Evolutionary conservation across 2,113 vertebrate genomes (phyloP), one percentile per base, ranked within the genome.

Genomic region (Tricholaema leucomelas): DNA sequence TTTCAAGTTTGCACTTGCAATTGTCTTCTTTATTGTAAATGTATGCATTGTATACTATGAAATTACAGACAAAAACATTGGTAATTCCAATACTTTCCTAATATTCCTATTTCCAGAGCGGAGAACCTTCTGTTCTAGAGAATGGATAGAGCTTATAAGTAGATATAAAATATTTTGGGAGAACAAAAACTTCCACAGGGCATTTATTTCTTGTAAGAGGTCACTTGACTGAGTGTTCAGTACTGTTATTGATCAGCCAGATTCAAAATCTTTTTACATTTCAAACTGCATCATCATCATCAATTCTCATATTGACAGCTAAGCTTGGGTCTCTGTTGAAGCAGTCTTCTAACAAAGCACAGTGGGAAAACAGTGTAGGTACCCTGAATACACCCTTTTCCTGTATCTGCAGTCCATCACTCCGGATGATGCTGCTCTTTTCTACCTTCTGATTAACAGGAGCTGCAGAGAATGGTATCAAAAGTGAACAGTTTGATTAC

Each of bases 301-400:
- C 79, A 85, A 85, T 89, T 91, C 36, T 56, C 38, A 79, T 15
- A 76, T 28, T 38, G 54, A 64, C 58, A 84, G n/a, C 42, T 67
- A 59, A 65, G 16, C 87, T 69, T 84, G 24, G 6, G 36, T 88
- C 87, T 79, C 38, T 81, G 7, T 35, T 76, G 64, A 91, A 93
- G 27, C 15, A 56, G 31, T 21, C 63, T 87, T 27, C 59, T 84
- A 79, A 81, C 46, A 75, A 92, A 72, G 42, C 33, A 86, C 24
- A 48, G n/a, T n/a, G n/a, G n/a, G n/a, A n/a, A 76, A 83, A 23
- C 50, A 76, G 61, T 2, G 3, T 50, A 64, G 27, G 11, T 78
- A 64, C 55, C 56, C 92, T 86, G 73, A 91, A 91, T 70, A 73
- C 80, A 36, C 65, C 46, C 7, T 88, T 90, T 88, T 88, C 70